Conservation (phyloP, 2,797 vertebrate genomes). For the Podarcis siculus region DNA sequence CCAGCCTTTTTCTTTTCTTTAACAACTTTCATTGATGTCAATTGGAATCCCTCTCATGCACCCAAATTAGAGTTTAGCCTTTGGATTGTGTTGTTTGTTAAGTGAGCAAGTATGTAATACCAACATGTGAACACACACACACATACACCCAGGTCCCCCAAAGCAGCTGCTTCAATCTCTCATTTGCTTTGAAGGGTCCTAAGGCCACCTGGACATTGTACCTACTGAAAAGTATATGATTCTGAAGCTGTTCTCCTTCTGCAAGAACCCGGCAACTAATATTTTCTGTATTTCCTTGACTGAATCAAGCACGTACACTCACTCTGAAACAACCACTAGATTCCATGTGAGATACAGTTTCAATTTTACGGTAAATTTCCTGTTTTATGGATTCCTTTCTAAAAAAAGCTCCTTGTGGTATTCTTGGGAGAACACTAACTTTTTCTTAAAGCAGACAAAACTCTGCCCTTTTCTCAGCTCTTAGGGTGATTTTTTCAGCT, state of each 20-base stretch:
- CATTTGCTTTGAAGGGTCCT: constrained; percentile 34
- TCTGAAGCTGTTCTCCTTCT: background rate
- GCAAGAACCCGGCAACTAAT: constrained; percentile 17
- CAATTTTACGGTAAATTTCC: constrained; percentile 71
- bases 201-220: background rate
- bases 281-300: constrained; percentile 29
- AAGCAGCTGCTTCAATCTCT: constrained; percentile 34
- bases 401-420: constrained; percentile 46
- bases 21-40: constrained; percentile 31
- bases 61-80: constrained; percentile 11
- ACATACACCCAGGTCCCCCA: background rate
- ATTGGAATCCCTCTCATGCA: constrained; percentile 24
- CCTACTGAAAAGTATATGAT: constrained; percentile 13
- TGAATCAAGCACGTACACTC: constrained; percentile 29
- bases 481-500: constrained; percentile 30
- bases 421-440: constrained; percentile 59
- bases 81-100: background rate
- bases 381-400: constrained; percentile 70
- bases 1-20: constrained; percentile 12
- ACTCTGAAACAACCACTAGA: constrained; percentile 46
- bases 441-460: constrained; percentile 53
- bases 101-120: background rate
- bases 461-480: constrained; percentile 37
- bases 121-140: background rate
- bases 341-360: constrained; percentile 59